Conservation (phyloP, 2,888 invertebrate genomes). For the Pomacea canaliculata region DNA sequence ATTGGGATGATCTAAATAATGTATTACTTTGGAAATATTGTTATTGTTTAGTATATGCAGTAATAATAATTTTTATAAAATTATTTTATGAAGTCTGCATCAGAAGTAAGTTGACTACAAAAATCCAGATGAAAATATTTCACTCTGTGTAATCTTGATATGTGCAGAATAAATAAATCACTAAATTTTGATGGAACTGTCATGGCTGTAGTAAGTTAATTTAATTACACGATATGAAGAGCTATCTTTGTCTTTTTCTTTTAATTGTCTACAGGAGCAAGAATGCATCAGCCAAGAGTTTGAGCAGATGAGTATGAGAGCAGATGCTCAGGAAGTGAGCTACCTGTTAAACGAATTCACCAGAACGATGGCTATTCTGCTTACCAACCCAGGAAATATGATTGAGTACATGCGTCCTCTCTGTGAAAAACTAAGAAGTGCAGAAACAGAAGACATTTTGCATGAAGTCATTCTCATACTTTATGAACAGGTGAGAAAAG, state of each 20-base stretch:
- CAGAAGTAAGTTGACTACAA: no score
- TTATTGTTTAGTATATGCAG: no score
- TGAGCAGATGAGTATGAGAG: constrained; percentile 10
- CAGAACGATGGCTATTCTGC: constrained; percentile 42
- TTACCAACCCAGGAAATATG: constrained; percentile 64
- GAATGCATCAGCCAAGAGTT: constrained; percentile 5
- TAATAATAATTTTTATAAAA: no score
- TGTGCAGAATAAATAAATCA: no score
- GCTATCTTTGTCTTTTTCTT: background rate
- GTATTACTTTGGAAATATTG: no score
- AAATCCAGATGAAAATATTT: no score
- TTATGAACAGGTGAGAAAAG: constrained; percentile 53
- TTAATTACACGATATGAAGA: constrained; percentile 18
- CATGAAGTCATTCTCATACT: constrained; percentile 52
- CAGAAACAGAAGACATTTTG: constrained; percentile 41
- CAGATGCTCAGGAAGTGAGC: background rate
- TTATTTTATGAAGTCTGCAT: no score
- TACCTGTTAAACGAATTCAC: background rate
- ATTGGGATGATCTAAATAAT: no score
- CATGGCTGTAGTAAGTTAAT: background rate
- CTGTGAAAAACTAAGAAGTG: constrained; percentile 50
- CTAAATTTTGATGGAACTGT: background rate
- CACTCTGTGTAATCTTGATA: no score
- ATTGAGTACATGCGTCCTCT: constrained; percentile 60
- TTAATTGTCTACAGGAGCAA: background rate